Percentiles rank a stretch among this genome's conserved stretches.
These are phyloP conservation scores for Capromys pilorides DNA, from an alignment of 2,797 vertebrate genomes.

Conservation along the genomic window DNA sequence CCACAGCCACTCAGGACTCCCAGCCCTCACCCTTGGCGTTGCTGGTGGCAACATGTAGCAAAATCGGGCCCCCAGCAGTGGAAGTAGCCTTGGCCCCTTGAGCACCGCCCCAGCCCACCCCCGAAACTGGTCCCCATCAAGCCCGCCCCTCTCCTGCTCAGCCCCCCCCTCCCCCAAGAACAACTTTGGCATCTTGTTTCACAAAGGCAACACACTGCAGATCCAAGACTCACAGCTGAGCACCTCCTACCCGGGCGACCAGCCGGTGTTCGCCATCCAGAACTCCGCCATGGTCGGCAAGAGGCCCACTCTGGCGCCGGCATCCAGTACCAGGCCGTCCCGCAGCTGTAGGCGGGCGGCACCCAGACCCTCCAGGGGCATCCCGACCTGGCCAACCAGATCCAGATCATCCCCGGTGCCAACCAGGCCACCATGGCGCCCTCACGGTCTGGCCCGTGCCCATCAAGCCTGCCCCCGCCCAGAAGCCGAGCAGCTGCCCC, in stretches of 20 bases:
- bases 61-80: conserved; percentile 96
- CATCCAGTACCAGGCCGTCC: conserved; percentile 95
- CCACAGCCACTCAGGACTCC: conserved; percentile 93
- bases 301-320: conserved; percentile 83
- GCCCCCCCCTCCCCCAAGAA: conserved; percentile 92
- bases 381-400: conserved; percentile 91
- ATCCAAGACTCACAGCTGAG: conserved; percentile 93
- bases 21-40: conserved; percentile 97
- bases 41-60: conserved; percentile 98
- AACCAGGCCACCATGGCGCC: conserved; percentile 92
- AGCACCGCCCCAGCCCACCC: conserved; percentile 90
- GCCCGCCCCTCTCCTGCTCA: conserved; percentile 94
- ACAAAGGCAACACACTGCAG: conserved; percentile 96
- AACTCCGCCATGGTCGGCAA: conserved; percentile 89
- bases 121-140: conserved; percentile 96
- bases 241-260: conserved; percentile 88
- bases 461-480: conserved; percentile 93
- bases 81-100: conserved; percentile 90
- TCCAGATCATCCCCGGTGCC: conserved; percentile 95
- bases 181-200: conserved; percentile 91
- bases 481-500: conserved; percentile 84
- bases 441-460: conserved; percentile 89
- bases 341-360: conserved; percentile 89
- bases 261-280: conserved; percentile 96
- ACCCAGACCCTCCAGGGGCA: conserved; percentile 93